These are phyloP conservation scores for Lepidonotus clava DNA, from an alignment of 2,888 invertebrate genomes.

Conservation along the genomic window DNA sequence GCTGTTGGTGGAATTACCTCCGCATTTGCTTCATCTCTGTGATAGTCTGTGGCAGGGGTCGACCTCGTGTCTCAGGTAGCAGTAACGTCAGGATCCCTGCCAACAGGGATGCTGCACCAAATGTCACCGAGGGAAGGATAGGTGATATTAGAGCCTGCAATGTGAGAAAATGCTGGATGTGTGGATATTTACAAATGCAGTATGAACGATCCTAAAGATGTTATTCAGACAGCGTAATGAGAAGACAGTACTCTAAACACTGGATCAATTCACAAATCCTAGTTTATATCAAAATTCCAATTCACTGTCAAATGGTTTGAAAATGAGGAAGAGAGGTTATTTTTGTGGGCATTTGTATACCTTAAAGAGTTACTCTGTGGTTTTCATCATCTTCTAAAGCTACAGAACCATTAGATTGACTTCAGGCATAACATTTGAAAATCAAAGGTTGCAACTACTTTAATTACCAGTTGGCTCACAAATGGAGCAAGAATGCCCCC, in stretches of 20 bases:
- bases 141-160: neutral
- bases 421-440: no score
- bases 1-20: no score
- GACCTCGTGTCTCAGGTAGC: neutral
- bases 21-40: neutral
- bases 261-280: no score
- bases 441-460: no score
- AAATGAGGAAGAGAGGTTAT: neutral
- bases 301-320: no score
- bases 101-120: neutral
- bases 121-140: neutral
- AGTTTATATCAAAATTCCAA: no score
- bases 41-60: slow-evolving; percentile 8
- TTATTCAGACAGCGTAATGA: neutral
- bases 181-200: neutral
- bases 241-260: neutral
- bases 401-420: neutral
- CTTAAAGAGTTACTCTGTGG: neutral
- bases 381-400: neutral
- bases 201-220: neutral
- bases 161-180: neutral
- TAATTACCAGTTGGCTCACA: neutral
- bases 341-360: neutral
- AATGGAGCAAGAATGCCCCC: neutral
- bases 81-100: neutral